Percentiles rank a stretch among this genome's conserved stretches.
These are phyloP conservation scores for Monomorium pharaonis DNA, from an alignment of 1,140 invertebrate genomes.

Conservation along the genomic window DNA sequence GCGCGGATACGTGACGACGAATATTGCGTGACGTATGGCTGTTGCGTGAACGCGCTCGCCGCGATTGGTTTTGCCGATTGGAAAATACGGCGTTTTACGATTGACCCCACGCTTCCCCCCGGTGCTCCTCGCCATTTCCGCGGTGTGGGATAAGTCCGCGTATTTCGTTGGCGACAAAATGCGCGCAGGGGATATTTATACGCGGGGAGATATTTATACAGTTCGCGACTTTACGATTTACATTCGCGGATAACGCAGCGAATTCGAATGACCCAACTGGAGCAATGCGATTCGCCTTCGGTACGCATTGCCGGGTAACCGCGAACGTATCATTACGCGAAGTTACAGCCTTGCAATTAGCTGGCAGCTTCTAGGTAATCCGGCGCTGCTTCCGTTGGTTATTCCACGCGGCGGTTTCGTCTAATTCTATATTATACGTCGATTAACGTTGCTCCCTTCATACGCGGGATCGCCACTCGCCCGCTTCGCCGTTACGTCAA, in stretches of 20 bases:
- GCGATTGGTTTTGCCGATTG: constrained; percentile 9
- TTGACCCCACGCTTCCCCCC: background rate
- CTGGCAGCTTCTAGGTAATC: constrained; percentile 47
- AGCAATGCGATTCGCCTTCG: constrained; percentile 21
- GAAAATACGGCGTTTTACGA: constrained; percentile 37
- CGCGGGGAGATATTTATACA: background rate
- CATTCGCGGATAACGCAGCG: background rate
- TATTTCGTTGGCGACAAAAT: background rate
- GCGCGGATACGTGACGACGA: constrained; percentile 25
- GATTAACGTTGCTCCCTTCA: constrained; percentile 47
- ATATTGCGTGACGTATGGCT: constrained; percentile 10
- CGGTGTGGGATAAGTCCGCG: background rate
- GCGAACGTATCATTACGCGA: constrained; percentile 53
- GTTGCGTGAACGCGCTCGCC: constrained; percentile 15
- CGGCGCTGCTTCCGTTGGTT: constrained; percentile 41
- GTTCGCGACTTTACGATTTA: constrained; percentile 1
- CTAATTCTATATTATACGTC: constrained; percentile 43
- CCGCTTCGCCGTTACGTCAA: constrained; percentile 10
- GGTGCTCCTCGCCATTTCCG: background rate
- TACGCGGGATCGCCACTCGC: background rate
- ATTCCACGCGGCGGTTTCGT: constrained; percentile 40
- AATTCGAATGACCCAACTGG: constrained; percentile 15
- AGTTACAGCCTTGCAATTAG: constrained; percentile 53
- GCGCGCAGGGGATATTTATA: background rate
- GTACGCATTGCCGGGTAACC: constrained; percentile 35